phyloP scores from a whole-genome alignment of 2,113 vertebrate species.

The Serilophus lunatus region DNA sequence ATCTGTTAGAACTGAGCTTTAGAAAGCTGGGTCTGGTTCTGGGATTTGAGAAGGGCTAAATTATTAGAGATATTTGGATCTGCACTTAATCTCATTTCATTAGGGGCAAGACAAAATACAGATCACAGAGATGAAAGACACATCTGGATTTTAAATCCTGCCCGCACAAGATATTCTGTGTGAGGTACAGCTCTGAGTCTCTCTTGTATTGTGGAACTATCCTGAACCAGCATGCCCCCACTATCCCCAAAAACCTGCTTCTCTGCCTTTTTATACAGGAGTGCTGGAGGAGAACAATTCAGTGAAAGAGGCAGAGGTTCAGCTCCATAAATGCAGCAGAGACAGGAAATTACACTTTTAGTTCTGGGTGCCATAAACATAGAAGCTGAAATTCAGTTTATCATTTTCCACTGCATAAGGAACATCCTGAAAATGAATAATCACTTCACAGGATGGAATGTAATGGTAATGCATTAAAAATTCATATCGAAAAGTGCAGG shows the following conservation, averaged over 20 bases:
- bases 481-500: constrained; percentile 61
- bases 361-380: constrained; percentile 46
- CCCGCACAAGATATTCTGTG: not conserved
- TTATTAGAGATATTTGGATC: not conserved
- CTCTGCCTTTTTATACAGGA: not conserved
- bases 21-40: not conserved
- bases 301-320: not conserved
- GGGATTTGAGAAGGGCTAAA: not conserved
- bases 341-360: constrained; percentile 57
- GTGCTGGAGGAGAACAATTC: not conserved
- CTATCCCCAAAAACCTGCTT: not conserved
- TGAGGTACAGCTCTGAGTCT: not conserved
- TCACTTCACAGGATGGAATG: constrained; percentile 46
- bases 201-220: not conserved
- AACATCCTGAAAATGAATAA: constrained; percentile 66
- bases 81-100: not conserved
- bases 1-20: not conserved
- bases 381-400: constrained; percentile 53
- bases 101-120: not conserved
- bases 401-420: constrained; percentile 45
- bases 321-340: not conserved
- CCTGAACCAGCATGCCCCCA: not conserved
- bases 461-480: constrained; percentile 62
- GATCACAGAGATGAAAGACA: not conserved
- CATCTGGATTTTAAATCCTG: not conserved